Base-by-base conservation (phyloP, 2,888 invertebrate genomes). In the Cloeon dipterum region DNA sequence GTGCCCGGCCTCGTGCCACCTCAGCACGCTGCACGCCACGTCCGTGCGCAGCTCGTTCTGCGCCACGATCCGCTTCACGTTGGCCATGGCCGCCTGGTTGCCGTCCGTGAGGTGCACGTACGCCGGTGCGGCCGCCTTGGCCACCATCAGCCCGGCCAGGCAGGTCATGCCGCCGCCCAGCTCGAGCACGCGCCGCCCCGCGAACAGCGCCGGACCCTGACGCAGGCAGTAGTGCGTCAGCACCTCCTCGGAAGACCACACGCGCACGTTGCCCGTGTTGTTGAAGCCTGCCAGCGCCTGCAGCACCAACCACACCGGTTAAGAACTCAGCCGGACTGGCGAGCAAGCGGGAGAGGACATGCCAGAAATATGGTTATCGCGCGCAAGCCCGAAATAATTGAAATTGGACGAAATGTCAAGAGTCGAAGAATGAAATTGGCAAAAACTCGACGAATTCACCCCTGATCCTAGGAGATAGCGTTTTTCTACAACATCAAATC, bases 91-190 rank as follows among this genome's bases (percentile, higher is more conserved):
- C 29, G 68, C 63, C 46, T 66, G 65, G 56, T 83, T 82, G 23
- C 83, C 83, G 52, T 83, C 83, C 11, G 81, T 78, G 23, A 82
- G 58, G 42, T 70, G 65, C 4, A 82, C 71, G 18, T 61, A 57
- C 43, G 61, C 59, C 1, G 76, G 66, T 35, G 62, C 58, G 39
- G 70, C 68, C 47, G 71, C 72, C 48, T 74, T 72, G 39, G 75
- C 72, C 35, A 68, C 61, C 50, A 77, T 65, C 11, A 83, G 56
- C 2, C 81, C 82, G 5, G 79, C 78, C 20, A 83, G 57, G 46
- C 79, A 79, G 16, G 81, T 78, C 75, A 83, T 82, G 3, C 83
- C 83, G 14, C 82, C 82, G 3, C 83, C 83, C 32, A 83, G 57
- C 53, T 83, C 83, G 46, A 79, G 59, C 19, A 83, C 68, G 49